phyloP scores from a whole-genome alignment of 2,888 invertebrate species.

The Orthonychiurus folsomi region DNA sequence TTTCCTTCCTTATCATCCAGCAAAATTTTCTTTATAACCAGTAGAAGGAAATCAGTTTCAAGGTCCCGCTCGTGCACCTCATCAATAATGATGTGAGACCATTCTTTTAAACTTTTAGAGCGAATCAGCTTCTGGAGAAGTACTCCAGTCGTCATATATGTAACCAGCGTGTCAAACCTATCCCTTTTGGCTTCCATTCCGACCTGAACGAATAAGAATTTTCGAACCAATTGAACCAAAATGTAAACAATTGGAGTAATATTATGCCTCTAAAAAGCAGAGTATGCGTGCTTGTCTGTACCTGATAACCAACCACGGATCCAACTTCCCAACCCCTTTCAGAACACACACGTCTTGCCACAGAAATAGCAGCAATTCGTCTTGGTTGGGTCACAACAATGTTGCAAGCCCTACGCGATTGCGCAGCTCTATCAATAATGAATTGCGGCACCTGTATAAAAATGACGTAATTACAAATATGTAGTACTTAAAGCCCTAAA shows the following conservation, averaged over 20 bases:
- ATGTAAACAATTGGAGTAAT: no score
- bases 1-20: slow-evolving; percentile 48
- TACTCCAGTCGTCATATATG: slow-evolving; percentile 83
- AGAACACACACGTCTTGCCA: slow-evolving; percentile 73
- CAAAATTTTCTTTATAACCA: slow-evolving; percentile 66
- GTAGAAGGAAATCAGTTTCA: slow-evolving; percentile 80
- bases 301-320: slow-evolving; percentile 80
- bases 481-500: not conserved
- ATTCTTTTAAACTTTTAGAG: slow-evolving; percentile 62
- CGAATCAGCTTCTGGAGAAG: slow-evolving; percentile 68
- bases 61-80: slow-evolving; percentile 90
- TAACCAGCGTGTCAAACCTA: slow-evolving; percentile 61
- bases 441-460: slow-evolving; percentile 67
- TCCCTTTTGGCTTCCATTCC: slow-evolving; percentile 55
- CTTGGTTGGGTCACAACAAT: slow-evolving; percentile 89
- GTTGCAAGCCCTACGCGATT: slow-evolving; percentile 61
- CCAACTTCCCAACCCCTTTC: slow-evolving; percentile 78
- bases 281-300: slow-evolving; percentile 43
- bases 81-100: slow-evolving; percentile 82
- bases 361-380: slow-evolving; percentile 85
- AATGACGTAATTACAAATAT: no score
- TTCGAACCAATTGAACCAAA: not conserved
- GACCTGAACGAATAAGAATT: slow-evolving; percentile 49
- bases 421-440: slow-evolving; percentile 67
- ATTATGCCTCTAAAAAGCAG: not conserved